Percentiles rank a stretch among this genome's conserved stretches.
Conservation (phyloP, 2,797 vertebrate species). For the Limosa lapponica region DNA sequence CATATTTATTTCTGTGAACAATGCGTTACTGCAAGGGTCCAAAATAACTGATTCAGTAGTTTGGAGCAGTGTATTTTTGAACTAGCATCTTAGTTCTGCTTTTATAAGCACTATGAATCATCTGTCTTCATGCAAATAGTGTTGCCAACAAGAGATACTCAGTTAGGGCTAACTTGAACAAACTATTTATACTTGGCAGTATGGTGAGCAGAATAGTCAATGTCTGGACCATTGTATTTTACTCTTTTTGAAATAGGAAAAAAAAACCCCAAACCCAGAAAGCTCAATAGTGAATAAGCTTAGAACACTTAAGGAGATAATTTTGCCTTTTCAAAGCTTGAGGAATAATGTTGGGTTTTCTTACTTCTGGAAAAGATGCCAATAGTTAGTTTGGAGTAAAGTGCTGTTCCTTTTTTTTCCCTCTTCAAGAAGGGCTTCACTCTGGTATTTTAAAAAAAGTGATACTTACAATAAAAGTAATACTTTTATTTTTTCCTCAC, state of each 20-base stretch:
- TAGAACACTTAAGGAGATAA: neutral
- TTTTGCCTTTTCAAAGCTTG: constrained; percentile 33
- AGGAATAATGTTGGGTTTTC: neutral
- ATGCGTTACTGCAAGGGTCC: neutral
- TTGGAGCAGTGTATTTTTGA: constrained; percentile 8
- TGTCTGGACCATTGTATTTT: constrained; percentile 42
- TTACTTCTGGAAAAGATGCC: neutral
- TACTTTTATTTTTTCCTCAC: neutral
- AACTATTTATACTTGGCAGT: constrained; percentile 6
- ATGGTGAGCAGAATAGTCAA: constrained; percentile 30
- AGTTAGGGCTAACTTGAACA: constrained; percentile 34
- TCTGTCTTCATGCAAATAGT: constrained; percentile 16
- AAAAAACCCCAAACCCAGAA: neutral
- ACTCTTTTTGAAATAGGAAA: neutral
- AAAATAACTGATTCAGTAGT: constrained; percentile 12
- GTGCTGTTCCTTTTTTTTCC: neutral
- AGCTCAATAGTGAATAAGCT: neutral
- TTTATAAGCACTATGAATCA: constrained; percentile 22
- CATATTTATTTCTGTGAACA: constrained; percentile 11
- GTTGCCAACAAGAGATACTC: neutral
- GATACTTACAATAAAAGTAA: neutral
- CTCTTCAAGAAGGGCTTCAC: neutral
- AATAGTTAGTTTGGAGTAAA: neutral
- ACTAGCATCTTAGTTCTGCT: neutral
- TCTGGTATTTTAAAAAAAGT: neutral